Conservation (phyloP, 2,888 invertebrate genomes). For the Diplolepis rosae region DNA sequence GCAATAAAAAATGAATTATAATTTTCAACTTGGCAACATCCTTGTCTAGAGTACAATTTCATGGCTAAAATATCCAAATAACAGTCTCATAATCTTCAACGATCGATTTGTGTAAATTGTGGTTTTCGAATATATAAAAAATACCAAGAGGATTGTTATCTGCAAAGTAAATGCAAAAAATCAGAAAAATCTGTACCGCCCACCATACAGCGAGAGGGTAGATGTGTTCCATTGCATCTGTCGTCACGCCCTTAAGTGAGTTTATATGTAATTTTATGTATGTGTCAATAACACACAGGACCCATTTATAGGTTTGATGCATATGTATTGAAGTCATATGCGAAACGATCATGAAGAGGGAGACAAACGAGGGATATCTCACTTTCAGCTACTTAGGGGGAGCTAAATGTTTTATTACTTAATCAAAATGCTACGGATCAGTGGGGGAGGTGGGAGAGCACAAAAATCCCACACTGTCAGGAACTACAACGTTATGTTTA, state of each 20-base stretch:
- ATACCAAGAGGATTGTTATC: slow-evolving; percentile 40
- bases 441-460: slow-evolving; percentile 36
- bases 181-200: slow-evolving; percentile 65
- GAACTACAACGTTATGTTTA: background rate
- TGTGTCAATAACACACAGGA: background rate
- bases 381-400: slow-evolving; percentile 57
- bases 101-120: too few relatives aligned
- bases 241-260: slow-evolving; percentile 69
- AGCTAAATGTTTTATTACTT: slow-evolving; percentile 73
- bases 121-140: slow-evolving; percentile 7
- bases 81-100: too few relatives aligned
- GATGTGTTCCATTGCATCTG: slow-evolving; percentile 70
- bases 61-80: too few relatives aligned
- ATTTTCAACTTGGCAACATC: too few relatives aligned
- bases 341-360: slow-evolving; percentile 47
- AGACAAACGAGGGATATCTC: slow-evolving; percentile 60
- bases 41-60: too few relatives aligned
- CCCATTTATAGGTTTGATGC: slow-evolving; percentile 45
- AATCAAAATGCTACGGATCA: slow-evolving; percentile 66
- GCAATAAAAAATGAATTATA: too few relatives aligned
- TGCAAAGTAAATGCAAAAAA: slow-evolving; percentile 56
- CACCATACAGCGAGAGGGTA: slow-evolving; percentile 60
- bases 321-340: slow-evolving; percentile 53
- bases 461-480: slow-evolving; percentile 30
- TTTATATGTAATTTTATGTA: slow-evolving; percentile 37